phyloP scores from a whole-genome alignment of 2,113 vertebrate species.

The Gulo gulo region DNA sequence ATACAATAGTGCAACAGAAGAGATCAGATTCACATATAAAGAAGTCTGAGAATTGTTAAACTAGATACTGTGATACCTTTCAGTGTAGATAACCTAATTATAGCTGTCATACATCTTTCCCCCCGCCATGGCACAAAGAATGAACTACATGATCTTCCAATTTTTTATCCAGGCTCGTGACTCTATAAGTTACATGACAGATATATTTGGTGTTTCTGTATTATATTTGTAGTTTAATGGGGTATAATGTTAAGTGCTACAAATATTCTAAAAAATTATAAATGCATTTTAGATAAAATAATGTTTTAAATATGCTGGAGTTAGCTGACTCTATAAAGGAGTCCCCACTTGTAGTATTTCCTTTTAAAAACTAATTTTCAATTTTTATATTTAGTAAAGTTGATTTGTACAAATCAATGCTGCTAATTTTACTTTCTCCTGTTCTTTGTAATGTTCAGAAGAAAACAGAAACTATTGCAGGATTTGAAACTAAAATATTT shows the following conservation, averaged over 20 bases:
- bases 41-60: neutral
- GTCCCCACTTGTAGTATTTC: neutral
- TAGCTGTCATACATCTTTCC: neutral
- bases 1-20: neutral
- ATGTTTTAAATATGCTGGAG: neutral
- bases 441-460: neutral
- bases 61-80: neutral
- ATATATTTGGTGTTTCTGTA: neutral
- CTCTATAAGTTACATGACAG: neutral
- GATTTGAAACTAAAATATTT: conserved; percentile 1
- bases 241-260: neutral
- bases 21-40: conserved; percentile 3
- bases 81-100: neutral
- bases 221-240: neutral
- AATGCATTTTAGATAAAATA: neutral
- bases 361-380: conserved; percentile 13
- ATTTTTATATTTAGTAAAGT: neutral
- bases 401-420: neutral
- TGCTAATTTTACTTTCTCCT: neutral
- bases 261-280: neutral
- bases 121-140: neutral
- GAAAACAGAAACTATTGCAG: neutral
- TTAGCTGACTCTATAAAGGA: neutral
- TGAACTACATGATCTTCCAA: neutral
- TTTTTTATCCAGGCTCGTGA: neutral